Percentiles rank a stretch among this genome's conserved stretches.
phyloP scores from a whole-genome alignment of 2,888 invertebrate species.

The Exephanes ischioxanthus region DNA sequence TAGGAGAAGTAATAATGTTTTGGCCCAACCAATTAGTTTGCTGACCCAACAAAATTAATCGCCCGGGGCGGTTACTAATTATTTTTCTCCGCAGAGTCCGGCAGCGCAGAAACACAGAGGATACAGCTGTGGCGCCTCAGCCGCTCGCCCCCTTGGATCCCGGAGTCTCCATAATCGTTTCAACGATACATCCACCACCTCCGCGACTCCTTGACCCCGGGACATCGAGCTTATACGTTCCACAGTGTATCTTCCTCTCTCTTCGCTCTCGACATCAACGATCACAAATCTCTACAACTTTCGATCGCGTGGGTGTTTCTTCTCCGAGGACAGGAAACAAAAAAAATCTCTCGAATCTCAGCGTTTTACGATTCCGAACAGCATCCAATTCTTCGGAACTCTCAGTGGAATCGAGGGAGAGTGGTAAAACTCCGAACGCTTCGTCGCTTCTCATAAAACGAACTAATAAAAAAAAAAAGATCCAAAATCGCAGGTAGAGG shows the following conservation, averaged over 20 bases:
- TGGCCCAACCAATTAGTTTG: neutral
- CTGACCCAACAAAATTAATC: neutral
- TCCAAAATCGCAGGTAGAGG: slow-evolving; percentile 3
- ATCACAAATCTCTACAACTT: slow-evolving; percentile 13
- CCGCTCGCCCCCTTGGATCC: slow-evolving; percentile 37
- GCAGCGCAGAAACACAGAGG: neutral
- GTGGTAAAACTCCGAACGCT: neutral
- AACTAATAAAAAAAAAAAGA: neutral
- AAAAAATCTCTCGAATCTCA: neutral
- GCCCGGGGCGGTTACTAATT: neutral
- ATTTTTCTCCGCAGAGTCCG: neutral
- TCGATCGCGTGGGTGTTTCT: slow-evolving; percentile 20
- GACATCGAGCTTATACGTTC: slow-evolving; percentile 56
- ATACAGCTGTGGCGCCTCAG: slow-evolving; percentile 58
- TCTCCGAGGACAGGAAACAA: slow-evolving; percentile 2
- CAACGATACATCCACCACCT: slow-evolving; percentile 45
- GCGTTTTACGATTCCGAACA: slow-evolving; percentile 15
- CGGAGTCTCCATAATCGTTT: neutral
- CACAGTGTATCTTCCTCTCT: slow-evolving; percentile 11
- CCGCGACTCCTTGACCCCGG: slow-evolving; percentile 68
- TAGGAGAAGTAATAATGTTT: neutral
- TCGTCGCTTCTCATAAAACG: neutral
- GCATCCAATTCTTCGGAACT: slow-evolving; percentile 2
- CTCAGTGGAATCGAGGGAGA: neutral
- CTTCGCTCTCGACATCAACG: slow-evolving; percentile 10